These are phyloP conservation scores for Caradrina kadenii DNA, from an alignment of 2,888 invertebrate species.

Conservation along the genomic window DNA sequence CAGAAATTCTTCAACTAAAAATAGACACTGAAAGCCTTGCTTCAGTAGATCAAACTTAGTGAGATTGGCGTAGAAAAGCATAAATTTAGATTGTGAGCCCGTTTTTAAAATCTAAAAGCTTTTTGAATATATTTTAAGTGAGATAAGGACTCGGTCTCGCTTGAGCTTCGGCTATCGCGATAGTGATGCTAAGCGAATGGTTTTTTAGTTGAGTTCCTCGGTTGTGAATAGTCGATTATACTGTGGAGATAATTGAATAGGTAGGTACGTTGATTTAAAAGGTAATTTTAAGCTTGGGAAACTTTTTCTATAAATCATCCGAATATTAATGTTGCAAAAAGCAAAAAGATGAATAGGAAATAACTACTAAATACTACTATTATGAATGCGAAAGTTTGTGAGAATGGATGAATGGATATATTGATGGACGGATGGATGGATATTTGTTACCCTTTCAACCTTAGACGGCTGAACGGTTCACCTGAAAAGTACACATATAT, in stretches of 20 bases:
- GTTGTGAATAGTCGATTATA: constrained; percentile 41
- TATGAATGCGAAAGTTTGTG: too few species aligned
- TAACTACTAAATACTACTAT: too few species aligned
- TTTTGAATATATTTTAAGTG: constrained; percentile 56
- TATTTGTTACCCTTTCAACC: too few species aligned
- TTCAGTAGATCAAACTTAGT: constrained; percentile 61
- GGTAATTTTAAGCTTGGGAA: background rate
- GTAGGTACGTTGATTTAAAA: constrained; percentile 18
- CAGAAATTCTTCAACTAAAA: constrained; percentile 69
- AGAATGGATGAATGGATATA: too few species aligned
- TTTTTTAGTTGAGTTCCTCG: constrained; percentile 54
- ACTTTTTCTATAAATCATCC: background rate
- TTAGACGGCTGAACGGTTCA: too few species aligned
- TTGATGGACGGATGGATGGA: too few species aligned
- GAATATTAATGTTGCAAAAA: too few species aligned
- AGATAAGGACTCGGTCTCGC: constrained; percentile 53
- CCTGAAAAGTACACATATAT: too few species aligned
- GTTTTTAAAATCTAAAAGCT: constrained; percentile 64
- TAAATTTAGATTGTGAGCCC: constrained; percentile 67
- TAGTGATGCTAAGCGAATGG: constrained; percentile 57
- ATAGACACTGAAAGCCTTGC: constrained; percentile 69
- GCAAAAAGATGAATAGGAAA: too few species aligned
- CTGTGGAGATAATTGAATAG: constrained; percentile 43
- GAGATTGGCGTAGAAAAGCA: constrained; percentile 69
- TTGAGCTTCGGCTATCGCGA: constrained; percentile 48